Evolutionary conservation across 2,797 vertebrate species (phyloP).

Genomic region (Leptoclinus maculatus): DNA sequence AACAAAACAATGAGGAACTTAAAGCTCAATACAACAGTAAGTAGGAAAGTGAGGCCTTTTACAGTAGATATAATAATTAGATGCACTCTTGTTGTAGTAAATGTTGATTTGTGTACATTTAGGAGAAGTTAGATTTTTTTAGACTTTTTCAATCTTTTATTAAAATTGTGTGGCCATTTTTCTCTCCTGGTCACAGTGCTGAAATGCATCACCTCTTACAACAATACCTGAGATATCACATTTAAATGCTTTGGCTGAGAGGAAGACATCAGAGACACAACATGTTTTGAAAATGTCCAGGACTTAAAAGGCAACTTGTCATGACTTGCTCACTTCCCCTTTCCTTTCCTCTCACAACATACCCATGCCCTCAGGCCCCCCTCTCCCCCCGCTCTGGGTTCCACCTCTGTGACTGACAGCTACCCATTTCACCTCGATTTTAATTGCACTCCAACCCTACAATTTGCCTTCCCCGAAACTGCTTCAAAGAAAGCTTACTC

Average conservation of each 20-base stretch:
- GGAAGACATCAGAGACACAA: constrained; percentile 4
- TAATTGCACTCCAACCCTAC: constrained; percentile 68
- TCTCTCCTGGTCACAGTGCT: not conserved
- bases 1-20: not conserved
- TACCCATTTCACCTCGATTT: constrained; percentile 69
- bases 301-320: constrained; percentile 33
- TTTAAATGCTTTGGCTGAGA: not conserved
- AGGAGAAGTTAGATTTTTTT: not conserved
- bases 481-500: constrained; percentile 68
- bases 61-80: no score
- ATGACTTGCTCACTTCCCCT: constrained; percentile 33
- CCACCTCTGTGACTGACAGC: constrained; percentile 65
- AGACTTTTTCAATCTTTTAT: no score
- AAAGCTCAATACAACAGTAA: not conserved
- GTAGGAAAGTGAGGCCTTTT: not conserved
- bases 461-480: constrained; percentile 65
- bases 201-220: not conserved
- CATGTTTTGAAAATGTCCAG: constrained; percentile 21
- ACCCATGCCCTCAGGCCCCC: constrained; percentile 20
- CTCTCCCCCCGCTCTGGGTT: constrained; percentile 29
- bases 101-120: not conserved
- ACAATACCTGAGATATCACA: not conserved
- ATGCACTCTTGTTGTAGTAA: not conserved
- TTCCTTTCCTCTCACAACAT: constrained; percentile 10
- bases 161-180: not conserved